Percentiles rank a stretch among this genome's conserved stretches.
phyloP scores from a whole-genome alignment of 2,888 invertebrate genomes.

The Gisinianus flammeolus region DNA sequence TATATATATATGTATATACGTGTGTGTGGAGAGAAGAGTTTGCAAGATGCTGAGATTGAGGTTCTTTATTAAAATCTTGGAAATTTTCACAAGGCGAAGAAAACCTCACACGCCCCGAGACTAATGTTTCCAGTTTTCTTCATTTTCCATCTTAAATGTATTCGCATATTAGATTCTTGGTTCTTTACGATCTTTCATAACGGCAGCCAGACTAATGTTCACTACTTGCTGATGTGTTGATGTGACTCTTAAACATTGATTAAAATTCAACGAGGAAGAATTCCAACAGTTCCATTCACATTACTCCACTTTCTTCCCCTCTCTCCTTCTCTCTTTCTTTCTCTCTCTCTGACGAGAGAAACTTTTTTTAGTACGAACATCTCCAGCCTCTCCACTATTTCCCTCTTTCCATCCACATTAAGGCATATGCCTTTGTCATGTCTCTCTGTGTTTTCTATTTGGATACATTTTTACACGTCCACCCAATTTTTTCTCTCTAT shows the following conservation, averaged over 20 bases:
- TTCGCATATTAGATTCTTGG: slow-evolving; percentile 23
- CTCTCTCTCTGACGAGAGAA: neutral
- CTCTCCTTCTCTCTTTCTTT: neutral
- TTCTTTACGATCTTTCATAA: slow-evolving; percentile 10
- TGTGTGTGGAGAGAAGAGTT: neutral
- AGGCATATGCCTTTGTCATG: neutral
- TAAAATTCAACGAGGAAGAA: slow-evolving; percentile 20
- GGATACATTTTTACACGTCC: too few species aligned
- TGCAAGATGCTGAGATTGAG: neutral
- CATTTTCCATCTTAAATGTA: slow-evolving; percentile 25
- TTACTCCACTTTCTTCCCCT: neutral
- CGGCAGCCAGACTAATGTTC: neutral
- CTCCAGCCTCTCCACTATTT: neutral
- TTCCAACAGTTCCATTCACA: slow-evolving; percentile 7
- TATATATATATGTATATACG: too few species aligned
- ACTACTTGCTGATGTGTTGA: slow-evolving; percentile 25
- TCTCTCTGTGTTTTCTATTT: too few species aligned
- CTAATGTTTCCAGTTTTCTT: slow-evolving; percentile 30
- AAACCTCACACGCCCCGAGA: slow-evolving; percentile 11
- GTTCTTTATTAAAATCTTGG: slow-evolving; percentile 22
- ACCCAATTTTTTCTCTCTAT: too few species aligned
- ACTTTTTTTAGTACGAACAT: neutral
- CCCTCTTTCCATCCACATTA: neutral
- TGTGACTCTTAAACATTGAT: slow-evolving; percentile 31
- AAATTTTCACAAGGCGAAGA: neutral